A percentile compares a stretch with the other conserved stretches of the same genome.
phyloP scores from a whole-genome alignment of 2,888 invertebrate species.

The Periphyllus acericola region DNA sequence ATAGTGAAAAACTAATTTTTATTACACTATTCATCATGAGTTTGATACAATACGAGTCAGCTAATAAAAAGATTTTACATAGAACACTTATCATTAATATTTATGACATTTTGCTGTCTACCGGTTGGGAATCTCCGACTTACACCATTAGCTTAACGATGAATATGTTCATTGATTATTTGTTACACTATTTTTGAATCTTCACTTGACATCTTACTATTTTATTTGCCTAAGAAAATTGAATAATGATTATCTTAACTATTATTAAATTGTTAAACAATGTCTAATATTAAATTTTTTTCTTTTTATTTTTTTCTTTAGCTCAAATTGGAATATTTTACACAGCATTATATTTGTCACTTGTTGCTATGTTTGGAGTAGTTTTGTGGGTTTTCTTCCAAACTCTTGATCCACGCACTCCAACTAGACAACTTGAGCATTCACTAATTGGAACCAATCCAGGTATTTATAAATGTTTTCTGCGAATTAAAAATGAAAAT shows the following conservation, averaged over 20 bases:
- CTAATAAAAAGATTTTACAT: no score
- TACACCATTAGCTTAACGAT: no score
- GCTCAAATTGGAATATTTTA: slow-evolving; percentile 96
- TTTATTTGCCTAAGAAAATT: background rate
- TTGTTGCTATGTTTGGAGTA: slow-evolving; percentile 91
- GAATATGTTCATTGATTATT: background rate
- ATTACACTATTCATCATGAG: no score
- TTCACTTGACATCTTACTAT: background rate
- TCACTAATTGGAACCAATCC: slow-evolving; percentile 96
- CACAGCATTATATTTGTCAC: slow-evolving; percentile 88
- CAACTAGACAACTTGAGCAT: slow-evolving; percentile 85
- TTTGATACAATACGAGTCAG: no score
- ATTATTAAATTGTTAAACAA: background rate
- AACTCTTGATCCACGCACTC: slow-evolving; percentile 87
- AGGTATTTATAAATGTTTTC: slow-evolving; percentile 69
- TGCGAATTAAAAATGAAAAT: background rate
- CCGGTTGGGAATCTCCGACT: no score
- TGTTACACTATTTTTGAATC: background rate
- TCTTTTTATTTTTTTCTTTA: slow-evolving; percentile 69
- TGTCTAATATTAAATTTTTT: background rate
- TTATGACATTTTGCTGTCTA: no score
- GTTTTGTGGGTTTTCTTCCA: slow-evolving; percentile 95
- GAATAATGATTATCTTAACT: background rate
- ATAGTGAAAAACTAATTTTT: no score
- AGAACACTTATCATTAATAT: no score